Percentiles rank a stretch among this genome's conserved stretches.
These are phyloP conservation scores for Drusus annulatus DNA, from an alignment of 1,140 invertebrate species.

Conservation along the genomic window DNA sequence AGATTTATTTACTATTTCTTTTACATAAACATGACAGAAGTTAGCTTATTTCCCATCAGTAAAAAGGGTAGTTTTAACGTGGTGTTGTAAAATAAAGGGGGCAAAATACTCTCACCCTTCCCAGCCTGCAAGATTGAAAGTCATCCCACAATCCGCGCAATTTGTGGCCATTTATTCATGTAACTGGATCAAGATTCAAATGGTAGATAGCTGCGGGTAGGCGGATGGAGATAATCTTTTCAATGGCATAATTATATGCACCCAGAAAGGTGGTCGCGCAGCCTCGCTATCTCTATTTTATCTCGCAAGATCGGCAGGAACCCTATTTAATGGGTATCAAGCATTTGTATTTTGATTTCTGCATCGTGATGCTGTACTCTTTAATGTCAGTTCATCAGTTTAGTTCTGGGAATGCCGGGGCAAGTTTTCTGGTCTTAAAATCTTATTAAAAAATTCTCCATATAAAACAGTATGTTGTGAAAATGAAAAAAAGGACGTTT, in stretches of 20 bases:
- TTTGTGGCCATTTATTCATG: conserved; percentile 29
- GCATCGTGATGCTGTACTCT: conserved; percentile 16
- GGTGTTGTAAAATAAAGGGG: neutral
- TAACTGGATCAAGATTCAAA: conserved; percentile 50
- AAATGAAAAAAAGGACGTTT: too few relatives aligned
- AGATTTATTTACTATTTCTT: too few relatives aligned
- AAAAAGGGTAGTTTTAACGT: neutral
- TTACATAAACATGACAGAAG: too few relatives aligned
- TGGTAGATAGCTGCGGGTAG: conserved; percentile 32
- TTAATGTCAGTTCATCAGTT: conserved; percentile 5
- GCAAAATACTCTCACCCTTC: neutral
- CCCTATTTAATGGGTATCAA: conserved; percentile 51
- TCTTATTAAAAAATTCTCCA: too few relatives aligned
- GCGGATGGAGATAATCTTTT: conserved; percentile 57
- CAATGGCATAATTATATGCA: conserved; percentile 56
- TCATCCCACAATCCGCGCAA: neutral
- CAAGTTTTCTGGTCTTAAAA: too few relatives aligned
- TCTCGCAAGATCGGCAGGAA: conserved; percentile 36
- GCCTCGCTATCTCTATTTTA: conserved; percentile 38
- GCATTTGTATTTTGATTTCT: conserved; percentile 24
- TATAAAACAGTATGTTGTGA: too few relatives aligned
- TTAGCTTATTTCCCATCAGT: too few relatives aligned
- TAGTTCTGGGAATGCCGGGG: too few relatives aligned
- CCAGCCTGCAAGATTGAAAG: too few relatives aligned
- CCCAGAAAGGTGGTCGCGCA: conserved; percentile 37